phyloP scores from a whole-genome alignment of 1,140 invertebrate genomes.

The Penaeus chinensis region DNA sequence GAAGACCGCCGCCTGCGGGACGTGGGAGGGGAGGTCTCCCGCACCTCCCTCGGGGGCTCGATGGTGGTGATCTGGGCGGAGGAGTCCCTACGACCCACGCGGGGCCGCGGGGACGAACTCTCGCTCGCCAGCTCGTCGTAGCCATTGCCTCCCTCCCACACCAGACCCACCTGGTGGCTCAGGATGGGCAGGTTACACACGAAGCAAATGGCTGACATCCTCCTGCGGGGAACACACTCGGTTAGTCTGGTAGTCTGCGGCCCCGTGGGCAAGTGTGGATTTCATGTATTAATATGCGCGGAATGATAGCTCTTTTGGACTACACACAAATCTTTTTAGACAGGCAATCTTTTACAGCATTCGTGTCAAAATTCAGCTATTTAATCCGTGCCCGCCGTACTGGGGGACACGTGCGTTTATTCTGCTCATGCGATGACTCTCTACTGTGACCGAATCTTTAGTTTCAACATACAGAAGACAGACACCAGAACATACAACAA shows the following conservation, averaged over 20 bases:
- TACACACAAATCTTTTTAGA: not conserved
- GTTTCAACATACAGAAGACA: too few relatives aligned
- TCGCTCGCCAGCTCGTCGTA: constrained; percentile 86
- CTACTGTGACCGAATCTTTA: too few relatives aligned
- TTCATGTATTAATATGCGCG: not conserved
- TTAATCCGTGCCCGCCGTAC: too few relatives aligned
- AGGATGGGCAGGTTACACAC: constrained; percentile 94
- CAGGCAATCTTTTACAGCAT: constrained; percentile 19
- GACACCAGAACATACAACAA: too few relatives aligned
- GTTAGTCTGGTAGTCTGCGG: not conserved
- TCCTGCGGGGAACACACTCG: constrained; percentile 56
- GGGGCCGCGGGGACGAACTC: constrained; percentile 66
- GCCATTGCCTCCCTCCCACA: constrained; percentile 92
- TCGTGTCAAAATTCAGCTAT: too few relatives aligned
- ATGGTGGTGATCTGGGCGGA: constrained; percentile 87
- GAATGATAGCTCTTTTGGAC: not conserved
- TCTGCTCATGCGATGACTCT: too few relatives aligned
- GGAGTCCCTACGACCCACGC: constrained; percentile 81
- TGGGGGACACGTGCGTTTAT: too few relatives aligned
- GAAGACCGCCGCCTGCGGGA: constrained; percentile 82
- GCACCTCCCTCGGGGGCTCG: constrained; percentile 71
- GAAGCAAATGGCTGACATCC: constrained; percentile 79
- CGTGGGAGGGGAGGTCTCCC: constrained; percentile 67
- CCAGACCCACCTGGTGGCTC: constrained; percentile 90
- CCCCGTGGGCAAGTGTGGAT: not conserved